Conservation (phyloP, 2,113 vertebrate genomes). For the Myotis lucifugus region DNA sequence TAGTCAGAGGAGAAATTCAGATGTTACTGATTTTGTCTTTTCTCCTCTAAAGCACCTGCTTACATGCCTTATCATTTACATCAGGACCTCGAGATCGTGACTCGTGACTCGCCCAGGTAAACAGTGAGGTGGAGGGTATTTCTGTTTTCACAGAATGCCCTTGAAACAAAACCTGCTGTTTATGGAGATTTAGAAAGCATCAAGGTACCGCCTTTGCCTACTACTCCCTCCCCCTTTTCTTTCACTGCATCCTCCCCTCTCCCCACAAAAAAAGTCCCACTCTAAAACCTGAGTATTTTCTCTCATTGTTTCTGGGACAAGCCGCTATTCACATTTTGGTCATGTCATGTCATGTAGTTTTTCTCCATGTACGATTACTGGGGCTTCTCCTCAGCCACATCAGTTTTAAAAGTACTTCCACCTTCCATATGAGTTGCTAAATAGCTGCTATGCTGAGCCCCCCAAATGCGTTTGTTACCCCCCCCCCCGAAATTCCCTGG, state of each 20-base stretch:
- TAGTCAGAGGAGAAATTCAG: neutral
- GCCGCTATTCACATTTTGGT: neutral
- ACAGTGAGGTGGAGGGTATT: neutral
- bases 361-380: neutral
- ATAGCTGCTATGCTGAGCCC: neutral
- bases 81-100: neutral
- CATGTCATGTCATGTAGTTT: neutral
- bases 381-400: neutral
- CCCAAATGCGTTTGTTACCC: too few relatives aligned
- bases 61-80: neutral
- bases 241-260: neutral
- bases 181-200: neutral
- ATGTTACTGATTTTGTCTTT: neutral
- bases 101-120: slow-evolving; percentile 10
- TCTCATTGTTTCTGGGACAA: neutral
- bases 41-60: neutral
- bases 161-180: slow-evolving; percentile 18
- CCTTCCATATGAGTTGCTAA: neutral
- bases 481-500: too few relatives aligned
- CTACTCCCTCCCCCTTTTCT: neutral
- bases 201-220: neutral
- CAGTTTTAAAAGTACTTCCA: too few relatives aligned
- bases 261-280: neutral
- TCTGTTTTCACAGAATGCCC: neutral
- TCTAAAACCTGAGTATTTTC: neutral